These are phyloP conservation scores for Lycopodina hypogea DNA, from an alignment of 37 sponge, comb jelly and placozoan genomes.

Conservation along the genomic window DNA sequence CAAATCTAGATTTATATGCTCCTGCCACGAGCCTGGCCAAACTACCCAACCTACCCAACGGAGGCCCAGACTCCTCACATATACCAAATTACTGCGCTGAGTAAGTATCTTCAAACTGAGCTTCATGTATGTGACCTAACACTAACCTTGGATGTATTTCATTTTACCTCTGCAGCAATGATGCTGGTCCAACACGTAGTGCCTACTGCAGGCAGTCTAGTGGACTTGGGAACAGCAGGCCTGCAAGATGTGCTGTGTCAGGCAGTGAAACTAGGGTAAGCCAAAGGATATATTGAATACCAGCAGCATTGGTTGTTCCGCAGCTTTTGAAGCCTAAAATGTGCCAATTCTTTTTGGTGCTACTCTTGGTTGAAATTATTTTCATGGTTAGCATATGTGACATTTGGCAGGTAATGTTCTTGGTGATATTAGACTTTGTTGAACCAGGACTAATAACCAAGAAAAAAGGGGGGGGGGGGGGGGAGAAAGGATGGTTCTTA, in stretches of 20 bases:
- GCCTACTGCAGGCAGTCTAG: neutral
- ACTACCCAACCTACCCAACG: slow-evolving; percentile 35
- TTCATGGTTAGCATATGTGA: too few relatives aligned
- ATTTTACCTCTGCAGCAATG: neutral
- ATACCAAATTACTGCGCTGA: slow-evolving; percentile 45
- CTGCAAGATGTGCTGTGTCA: neutral
- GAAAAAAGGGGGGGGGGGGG: too few relatives aligned
- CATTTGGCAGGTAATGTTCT: too few relatives aligned
- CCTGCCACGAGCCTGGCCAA: slow-evolving; percentile 29
- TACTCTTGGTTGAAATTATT: too few relatives aligned
- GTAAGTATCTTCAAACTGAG: slow-evolving; percentile 29
- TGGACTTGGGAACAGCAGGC: neutral
- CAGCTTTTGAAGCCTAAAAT: neutral
- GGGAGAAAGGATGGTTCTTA: too few relatives aligned
- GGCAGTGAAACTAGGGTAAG: neutral
- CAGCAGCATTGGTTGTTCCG: neutral
- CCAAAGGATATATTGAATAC: neutral
- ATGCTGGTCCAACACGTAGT: neutral
- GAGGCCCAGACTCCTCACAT: slow-evolving; percentile 50
- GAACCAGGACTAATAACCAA: too few relatives aligned
- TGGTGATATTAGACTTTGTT: too few relatives aligned
- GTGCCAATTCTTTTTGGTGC: neutral
- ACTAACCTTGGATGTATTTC: neutral
- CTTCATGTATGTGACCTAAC: neutral
- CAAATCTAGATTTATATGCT: neutral